Conservation (phyloP, 2,113 vertebrate genomes). For the Mungos mungo region DNA sequence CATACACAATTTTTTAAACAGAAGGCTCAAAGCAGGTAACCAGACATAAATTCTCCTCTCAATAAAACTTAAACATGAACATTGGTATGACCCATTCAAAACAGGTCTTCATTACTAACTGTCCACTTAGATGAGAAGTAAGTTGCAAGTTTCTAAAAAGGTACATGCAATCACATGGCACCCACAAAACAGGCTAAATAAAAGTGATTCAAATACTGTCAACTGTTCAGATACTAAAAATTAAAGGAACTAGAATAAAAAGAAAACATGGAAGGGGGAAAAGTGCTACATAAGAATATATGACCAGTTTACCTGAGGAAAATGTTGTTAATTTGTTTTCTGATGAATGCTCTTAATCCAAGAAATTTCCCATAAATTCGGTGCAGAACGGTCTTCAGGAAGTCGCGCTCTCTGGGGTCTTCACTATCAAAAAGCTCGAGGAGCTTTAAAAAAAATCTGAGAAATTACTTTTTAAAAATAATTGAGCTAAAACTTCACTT, state of each 20-base stretch:
- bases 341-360: constrained; percentile 97
- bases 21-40: background rate
- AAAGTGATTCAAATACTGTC: background rate
- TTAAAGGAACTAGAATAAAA: background rate
- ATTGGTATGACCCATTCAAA: background rate
- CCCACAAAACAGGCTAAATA: background rate
- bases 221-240: constrained; percentile 10
- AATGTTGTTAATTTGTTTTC: constrained; percentile 99
- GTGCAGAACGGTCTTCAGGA: constrained; percentile 97
- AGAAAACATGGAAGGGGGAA: background rate
- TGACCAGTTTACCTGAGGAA: constrained; percentile 91
- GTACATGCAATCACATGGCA: background rate
- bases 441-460: constrained; percentile 88
- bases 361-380: constrained; percentile 99
- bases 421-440: constrained; percentile 98
- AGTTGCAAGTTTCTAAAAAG: background rate
- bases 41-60: constrained; percentile 13
- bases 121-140: background rate
- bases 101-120: background rate
- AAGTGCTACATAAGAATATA: background rate
- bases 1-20: background rate
- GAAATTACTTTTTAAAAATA: constrained; percentile 81
- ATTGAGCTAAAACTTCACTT: constrained; percentile 66
- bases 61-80: background rate
- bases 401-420: constrained; percentile 98